Conservation (phyloP, 2,888 invertebrate species). For the Synergus umbraculus region DNA sequence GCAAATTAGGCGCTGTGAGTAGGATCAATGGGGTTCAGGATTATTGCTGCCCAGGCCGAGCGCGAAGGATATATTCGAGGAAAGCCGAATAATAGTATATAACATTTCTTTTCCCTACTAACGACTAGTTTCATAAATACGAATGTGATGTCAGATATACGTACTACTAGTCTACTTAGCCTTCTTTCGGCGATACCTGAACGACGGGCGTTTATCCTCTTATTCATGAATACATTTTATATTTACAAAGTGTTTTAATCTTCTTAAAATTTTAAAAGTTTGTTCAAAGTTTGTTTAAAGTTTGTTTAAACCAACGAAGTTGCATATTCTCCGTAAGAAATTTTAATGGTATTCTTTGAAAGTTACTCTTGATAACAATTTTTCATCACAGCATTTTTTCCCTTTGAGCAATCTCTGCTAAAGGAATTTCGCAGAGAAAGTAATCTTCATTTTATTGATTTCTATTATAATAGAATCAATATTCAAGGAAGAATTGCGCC, state of each 20-base stretch:
- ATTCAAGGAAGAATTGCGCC: slow-evolving; percentile 33
- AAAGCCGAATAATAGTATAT: slow-evolving; percentile 64
- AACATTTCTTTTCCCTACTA: slow-evolving; percentile 66
- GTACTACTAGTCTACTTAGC: slow-evolving; percentile 70
- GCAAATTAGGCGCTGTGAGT: slow-evolving; percentile 63
- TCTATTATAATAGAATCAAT: slow-evolving; percentile 16
- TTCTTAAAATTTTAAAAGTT: no score
- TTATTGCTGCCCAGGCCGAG: slow-evolving; percentile 64
- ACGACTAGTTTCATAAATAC: slow-evolving; percentile 69
- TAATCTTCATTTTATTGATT: no score
- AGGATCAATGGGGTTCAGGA: slow-evolving; percentile 60
- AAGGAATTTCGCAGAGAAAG: not conserved
- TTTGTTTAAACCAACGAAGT: no score
- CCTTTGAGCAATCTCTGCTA: not conserved
- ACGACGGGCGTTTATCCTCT: slow-evolving; percentile 41
- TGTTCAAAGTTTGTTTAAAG: no score
- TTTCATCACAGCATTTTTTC: no score
- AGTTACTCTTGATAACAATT: no score
- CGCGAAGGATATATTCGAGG: slow-evolving; percentile 64
- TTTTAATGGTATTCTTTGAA: no score
- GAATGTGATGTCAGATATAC: slow-evolving; percentile 64
- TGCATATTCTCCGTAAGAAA: no score
- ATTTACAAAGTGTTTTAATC: not conserved
- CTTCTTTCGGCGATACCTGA: slow-evolving; percentile 45
- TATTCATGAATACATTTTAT: slow-evolving; percentile 2